These are phyloP conservation scores for Thamnophis elegans DNA, from an alignment of 2,797 vertebrate genomes.

Conservation along the genomic window DNA sequence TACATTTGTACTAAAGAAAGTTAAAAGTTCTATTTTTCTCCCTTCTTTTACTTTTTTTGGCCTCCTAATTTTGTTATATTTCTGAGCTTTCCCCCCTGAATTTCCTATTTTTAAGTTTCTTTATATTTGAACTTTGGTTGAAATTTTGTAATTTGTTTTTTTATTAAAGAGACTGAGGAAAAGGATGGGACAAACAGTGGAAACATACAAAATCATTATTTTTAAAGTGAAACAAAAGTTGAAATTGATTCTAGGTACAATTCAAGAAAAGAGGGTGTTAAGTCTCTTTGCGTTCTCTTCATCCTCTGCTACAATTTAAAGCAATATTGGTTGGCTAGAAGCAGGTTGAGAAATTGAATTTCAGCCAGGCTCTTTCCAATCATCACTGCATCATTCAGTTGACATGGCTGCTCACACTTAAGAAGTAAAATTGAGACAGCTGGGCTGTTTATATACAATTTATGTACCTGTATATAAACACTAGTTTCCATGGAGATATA, in stretches of 20 bases:
- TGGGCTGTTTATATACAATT: not conserved
- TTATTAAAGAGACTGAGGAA: not conserved
- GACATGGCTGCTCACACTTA: not conserved
- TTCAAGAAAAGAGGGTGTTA: not conserved
- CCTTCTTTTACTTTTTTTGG: not conserved
- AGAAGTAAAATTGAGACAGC: not conserved
- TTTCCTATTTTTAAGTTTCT: not conserved
- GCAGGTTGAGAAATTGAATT: not conserved
- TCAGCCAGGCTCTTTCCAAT: not conserved
- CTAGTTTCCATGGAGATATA: not conserved
- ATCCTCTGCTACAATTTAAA: not conserved
- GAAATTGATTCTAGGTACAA: not conserved
- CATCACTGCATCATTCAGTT: not conserved
- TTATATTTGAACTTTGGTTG: not conserved
- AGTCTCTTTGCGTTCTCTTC: not conserved
- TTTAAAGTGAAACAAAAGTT: not conserved
- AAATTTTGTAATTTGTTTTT: not conserved
- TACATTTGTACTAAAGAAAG: not conserved
- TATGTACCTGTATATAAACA: not conserved
- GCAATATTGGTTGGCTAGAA: not conserved
- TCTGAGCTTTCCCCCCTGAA: not conserved
- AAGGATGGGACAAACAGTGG: not conserved
- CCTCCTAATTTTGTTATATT: not conserved
- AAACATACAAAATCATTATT: not conserved
- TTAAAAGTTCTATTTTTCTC: not conserved